Evolutionary conservation across 2,797 vertebrate species (phyloP).

Genomic region (Furcifer pardalis): DNA sequence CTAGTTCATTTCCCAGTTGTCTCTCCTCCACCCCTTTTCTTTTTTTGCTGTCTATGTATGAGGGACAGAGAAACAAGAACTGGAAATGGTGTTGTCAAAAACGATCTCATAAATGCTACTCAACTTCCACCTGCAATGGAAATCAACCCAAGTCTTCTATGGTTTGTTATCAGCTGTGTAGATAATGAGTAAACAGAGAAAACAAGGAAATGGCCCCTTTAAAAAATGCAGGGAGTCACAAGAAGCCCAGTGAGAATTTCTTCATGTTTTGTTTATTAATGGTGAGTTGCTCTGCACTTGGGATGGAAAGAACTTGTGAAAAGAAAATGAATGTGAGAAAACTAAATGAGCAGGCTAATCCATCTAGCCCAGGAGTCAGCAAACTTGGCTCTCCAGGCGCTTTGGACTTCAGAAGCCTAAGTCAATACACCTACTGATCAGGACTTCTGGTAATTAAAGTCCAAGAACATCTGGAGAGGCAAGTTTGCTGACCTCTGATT

Average conservation of each 20-base stretch:
- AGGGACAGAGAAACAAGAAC: not conserved
- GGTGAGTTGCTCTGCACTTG: not conserved
- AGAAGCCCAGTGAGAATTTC: not conserved
- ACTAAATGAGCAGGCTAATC: too few relatives aligned
- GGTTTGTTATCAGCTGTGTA: not conserved
- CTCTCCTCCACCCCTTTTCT: too few relatives aligned
- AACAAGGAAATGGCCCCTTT: not conserved
- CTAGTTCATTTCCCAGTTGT: not conserved
- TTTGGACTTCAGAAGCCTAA: too few relatives aligned
- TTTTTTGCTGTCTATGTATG: conserved; percentile 14
- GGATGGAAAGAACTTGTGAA: not conserved
- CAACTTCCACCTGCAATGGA: not conserved
- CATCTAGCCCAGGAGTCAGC: too few relatives aligned
- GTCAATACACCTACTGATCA: too few relatives aligned
- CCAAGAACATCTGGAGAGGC: too few relatives aligned
- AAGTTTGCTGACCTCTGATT: too few relatives aligned
- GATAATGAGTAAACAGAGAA: not conserved
- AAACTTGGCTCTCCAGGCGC: too few relatives aligned
- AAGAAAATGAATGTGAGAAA: not conserved
- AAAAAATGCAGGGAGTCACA: not conserved
- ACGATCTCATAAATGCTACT: not conserved
- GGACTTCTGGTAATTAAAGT: too few relatives aligned
- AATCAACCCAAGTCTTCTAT: not conserved
- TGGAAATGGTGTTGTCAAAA: conserved; percentile 1
- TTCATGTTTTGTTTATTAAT: not conserved